A percentile compares a stretch with the other conserved stretches of the same genome.
Evolutionary conservation across 2,888 invertebrate species (phyloP).

Genomic region (Oxycera nigricornis): DNA sequence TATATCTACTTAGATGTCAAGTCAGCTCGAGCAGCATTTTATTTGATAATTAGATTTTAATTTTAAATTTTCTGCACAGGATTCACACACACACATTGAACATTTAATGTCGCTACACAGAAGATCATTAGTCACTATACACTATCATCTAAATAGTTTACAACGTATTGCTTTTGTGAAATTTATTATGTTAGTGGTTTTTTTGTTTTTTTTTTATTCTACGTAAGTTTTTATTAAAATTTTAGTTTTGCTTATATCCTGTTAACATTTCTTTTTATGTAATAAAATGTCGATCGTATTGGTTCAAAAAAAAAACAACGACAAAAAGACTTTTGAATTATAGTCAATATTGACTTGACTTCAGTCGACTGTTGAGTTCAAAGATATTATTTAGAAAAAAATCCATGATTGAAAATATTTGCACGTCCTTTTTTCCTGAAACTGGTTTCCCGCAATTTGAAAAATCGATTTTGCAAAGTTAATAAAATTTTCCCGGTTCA

Average conservation of each 20-base stretch:
- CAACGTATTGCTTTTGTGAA: conserved; percentile 38
- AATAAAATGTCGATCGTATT: too few relatives aligned
- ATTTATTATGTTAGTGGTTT: too few relatives aligned
- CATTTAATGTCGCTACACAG: not conserved
- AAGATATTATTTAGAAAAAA: too few relatives aligned
- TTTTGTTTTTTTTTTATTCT: not conserved
- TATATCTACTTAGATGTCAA: not conserved
- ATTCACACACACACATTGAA: not conserved
- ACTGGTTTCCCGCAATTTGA: too few relatives aligned
- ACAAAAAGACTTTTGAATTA: too few relatives aligned
- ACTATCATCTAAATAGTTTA: not conserved
- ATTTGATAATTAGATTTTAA: not conserved
- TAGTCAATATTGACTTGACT: too few relatives aligned
- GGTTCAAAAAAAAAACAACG: too few relatives aligned
- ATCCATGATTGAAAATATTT: too few relatives aligned
- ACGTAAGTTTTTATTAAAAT: not conserved
- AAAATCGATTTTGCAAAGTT: too few relatives aligned
- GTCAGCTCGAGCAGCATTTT: not conserved
- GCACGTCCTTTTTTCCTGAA: too few relatives aligned
- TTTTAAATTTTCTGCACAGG: not conserved
- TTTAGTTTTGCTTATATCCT: not conserved
- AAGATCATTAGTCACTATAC: not conserved
- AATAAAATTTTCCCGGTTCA: too few relatives aligned
- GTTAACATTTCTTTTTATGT: not conserved
- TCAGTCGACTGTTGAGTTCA: too few relatives aligned